Conservation (phyloP, 2,888 invertebrate species). For the Xylocampa areola region DNA sequence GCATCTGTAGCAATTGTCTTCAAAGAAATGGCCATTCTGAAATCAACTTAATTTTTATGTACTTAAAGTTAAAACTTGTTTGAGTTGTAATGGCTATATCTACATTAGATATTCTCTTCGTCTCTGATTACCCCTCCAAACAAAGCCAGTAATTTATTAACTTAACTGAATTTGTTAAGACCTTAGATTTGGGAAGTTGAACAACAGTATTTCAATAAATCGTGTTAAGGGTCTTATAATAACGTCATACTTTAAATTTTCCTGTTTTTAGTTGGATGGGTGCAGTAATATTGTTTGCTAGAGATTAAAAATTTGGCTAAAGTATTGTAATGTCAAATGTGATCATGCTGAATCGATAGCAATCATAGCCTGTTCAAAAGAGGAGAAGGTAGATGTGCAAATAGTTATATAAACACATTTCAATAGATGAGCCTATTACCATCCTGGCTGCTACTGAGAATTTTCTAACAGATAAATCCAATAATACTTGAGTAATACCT, state of each 20-base stretch:
- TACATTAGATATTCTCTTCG: conserved; percentile 1
- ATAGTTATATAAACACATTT: too few relatives aligned
- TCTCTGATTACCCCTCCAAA: conserved; percentile 25
- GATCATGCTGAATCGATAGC: too few relatives aligned
- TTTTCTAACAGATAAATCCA: too few relatives aligned
- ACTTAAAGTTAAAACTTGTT: not conserved
- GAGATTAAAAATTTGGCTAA: conserved; percentile 2
- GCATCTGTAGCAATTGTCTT: too few relatives aligned
- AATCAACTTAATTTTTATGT: not conserved
- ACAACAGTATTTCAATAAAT: conserved; percentile 31
- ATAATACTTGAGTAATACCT: too few relatives aligned
- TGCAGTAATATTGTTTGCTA: conserved; percentile 6
- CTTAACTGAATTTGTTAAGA: conserved; percentile 40
- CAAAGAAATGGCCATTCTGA: not conserved
- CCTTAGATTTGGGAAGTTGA: conserved; percentile 19
- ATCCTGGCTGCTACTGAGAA: too few relatives aligned
- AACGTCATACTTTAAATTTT: conserved; percentile 10
- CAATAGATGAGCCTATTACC: too few relatives aligned
- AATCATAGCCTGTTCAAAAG: too few relatives aligned
- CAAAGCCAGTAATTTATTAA: conserved; percentile 42
- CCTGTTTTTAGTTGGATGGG: not conserved
- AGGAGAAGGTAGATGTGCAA: too few relatives aligned
- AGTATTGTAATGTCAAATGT: too few relatives aligned
- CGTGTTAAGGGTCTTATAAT: conserved; percentile 15
- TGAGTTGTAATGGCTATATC: not conserved